These are phyloP conservation scores for Drosophila nasuta DNA, from an alignment of 1,140 invertebrate species.

Conservation along the genomic window DNA sequence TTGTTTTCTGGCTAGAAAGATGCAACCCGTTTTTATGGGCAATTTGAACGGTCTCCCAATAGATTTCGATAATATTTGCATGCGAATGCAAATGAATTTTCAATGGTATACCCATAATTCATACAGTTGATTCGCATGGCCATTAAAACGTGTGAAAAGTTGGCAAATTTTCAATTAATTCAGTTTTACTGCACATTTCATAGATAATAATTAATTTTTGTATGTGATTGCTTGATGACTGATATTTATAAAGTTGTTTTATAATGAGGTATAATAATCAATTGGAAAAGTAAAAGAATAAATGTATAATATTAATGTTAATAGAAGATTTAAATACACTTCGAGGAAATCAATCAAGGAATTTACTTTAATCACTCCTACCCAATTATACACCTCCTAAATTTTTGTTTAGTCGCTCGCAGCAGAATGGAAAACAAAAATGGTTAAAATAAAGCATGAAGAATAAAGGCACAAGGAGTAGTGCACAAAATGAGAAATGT, in stretches of 20 bases:
- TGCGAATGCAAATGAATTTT: conserved; percentile 41
- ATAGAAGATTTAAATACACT: too few species aligned
- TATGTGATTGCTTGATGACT: background rate
- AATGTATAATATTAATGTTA: background rate
- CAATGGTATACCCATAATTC: conserved; percentile 33
- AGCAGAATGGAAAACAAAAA: too few species aligned
- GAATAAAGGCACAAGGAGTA: too few species aligned
- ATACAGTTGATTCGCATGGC: conserved; percentile 7
- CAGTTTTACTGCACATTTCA: background rate
- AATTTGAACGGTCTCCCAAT: conserved; percentile 34
- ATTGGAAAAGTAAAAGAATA: background rate
- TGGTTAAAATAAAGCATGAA: too few species aligned
- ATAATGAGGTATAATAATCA: background rate
- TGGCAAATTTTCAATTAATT: conserved; percentile 10
- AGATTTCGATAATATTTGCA: conserved; percentile 28
- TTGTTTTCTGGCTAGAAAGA: conserved; percentile 61
- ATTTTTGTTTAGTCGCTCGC: too few species aligned
- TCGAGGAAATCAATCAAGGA: too few species aligned
- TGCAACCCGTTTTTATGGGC: conserved; percentile 56
- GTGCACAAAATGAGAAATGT: too few species aligned
- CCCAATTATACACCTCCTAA: too few species aligned
- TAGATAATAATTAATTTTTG: background rate
- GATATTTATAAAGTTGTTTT: background rate
- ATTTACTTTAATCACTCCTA: too few species aligned
- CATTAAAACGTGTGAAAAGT: conserved; percentile 26